phyloP scores from a whole-genome alignment of 2,888 invertebrate genomes.

The Pyrochroa serraticornis region DNA sequence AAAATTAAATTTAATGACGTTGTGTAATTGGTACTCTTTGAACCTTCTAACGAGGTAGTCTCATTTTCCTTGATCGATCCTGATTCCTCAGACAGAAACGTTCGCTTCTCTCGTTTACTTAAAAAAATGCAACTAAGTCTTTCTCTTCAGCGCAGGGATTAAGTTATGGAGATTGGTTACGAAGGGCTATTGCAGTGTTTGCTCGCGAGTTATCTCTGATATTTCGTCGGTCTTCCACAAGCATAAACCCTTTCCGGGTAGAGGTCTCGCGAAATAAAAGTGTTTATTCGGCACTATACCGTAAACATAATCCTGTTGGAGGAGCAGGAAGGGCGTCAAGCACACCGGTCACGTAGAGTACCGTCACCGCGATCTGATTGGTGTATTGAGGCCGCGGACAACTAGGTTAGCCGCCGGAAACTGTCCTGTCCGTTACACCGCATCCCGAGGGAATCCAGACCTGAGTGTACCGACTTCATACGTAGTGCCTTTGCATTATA shows the following conservation, averaged over 20 bases:
- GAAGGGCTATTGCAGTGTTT: too few species aligned
- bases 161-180: too few species aligned
- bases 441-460: slow-evolving; percentile 30
- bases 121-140: too few species aligned
- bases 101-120: too few species aligned
- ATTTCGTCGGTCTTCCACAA: neutral
- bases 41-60: too few species aligned
- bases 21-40: too few species aligned
- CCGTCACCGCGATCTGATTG: slow-evolving; percentile 42
- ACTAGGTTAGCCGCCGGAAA: slow-evolving; percentile 45
- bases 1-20: too few species aligned
- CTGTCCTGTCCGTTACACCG: slow-evolving; percentile 34
- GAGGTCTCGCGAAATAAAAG: slow-evolving; percentile 23
- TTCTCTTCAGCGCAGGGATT: too few species aligned
- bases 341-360: slow-evolving; percentile 38
- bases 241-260: slow-evolving; percentile 4
- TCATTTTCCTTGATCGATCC: too few species aligned
- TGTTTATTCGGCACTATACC: slow-evolving; percentile 18
- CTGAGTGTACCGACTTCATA: slow-evolving; percentile 14
- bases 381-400: slow-evolving; percentile 45
- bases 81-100: too few species aligned
- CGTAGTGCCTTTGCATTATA: slow-evolving; percentile 14
- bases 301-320: slow-evolving; percentile 24
- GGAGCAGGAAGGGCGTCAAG: slow-evolving; percentile 15
- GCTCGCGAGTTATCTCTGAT: too few species aligned